phyloP scores from a whole-genome alignment of 2,797 vertebrate genomes.

The Phrynocephalus vlangalii region DNA sequence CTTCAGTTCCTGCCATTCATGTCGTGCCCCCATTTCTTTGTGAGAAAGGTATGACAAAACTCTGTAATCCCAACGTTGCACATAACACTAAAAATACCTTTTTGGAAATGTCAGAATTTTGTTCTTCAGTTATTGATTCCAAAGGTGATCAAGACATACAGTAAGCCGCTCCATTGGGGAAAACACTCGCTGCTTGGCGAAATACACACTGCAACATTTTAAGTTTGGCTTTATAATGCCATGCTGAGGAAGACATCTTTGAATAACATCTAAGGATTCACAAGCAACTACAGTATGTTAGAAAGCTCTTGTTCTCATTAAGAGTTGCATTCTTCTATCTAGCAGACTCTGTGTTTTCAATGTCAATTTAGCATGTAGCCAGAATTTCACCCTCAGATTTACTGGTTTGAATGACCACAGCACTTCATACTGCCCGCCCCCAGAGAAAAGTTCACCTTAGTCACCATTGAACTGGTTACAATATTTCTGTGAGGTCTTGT shows the following conservation, averaged over 20 bases:
- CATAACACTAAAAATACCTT: conserved; percentile 19
- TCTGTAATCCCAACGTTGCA: conserved; percentile 23
- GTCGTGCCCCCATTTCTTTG: conserved; percentile 17
- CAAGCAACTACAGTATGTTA: conserved; percentile 20
- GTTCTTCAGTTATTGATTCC: conserved; percentile 60
- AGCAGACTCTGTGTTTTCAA: conserved; percentile 24
- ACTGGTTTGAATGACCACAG: background rate
- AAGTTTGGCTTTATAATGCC: background rate
- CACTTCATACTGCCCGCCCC: no score
- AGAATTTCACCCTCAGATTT: conserved; percentile 5
- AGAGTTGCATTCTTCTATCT: background rate
- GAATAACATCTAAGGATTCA: conserved; percentile 11
- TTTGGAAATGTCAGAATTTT: conserved; percentile 56
- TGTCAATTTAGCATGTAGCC: background rate
- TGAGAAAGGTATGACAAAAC: conserved; percentile 36
- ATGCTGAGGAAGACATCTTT: background rate
- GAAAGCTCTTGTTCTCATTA: conserved; percentile 10
- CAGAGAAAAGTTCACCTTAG: no score
- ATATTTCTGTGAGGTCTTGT: no score
- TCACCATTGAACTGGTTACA: background rate
- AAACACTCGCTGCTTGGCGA: conserved; percentile 2
- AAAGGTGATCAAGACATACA: conserved; percentile 24
- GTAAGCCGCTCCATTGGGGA: background rate
- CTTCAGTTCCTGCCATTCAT: conserved; percentile 36
- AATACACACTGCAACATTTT: background rate